Percentiles rank a stretch among this genome's conserved stretches.
phyloP scores from a whole-genome alignment of 2,797 vertebrate species.

The Hafferia zeledoni region DNA sequence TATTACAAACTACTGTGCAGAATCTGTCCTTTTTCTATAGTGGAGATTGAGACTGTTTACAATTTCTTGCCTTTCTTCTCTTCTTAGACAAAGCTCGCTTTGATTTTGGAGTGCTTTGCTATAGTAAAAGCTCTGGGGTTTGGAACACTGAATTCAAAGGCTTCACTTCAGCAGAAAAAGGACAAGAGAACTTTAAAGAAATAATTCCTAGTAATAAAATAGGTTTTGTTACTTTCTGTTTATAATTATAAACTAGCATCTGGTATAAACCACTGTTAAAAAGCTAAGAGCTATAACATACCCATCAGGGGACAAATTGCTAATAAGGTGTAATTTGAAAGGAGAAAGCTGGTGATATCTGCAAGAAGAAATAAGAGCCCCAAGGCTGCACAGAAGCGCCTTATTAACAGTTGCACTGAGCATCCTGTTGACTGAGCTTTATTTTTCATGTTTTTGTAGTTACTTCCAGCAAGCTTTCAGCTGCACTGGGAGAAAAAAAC shows the following conservation, averaged over 20 bases:
- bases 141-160: slow-evolving; percentile 7
- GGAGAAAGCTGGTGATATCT: neutral
- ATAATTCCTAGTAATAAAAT: neutral
- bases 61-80: neutral
- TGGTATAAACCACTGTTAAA: neutral
- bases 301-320: neutral
- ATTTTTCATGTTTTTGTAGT: neutral
- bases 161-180: neutral
- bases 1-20: neutral
- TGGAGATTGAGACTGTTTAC: neutral
- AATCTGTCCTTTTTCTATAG: neutral
- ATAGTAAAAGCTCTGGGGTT: slow-evolving; percentile 2
- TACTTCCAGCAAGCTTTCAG: neutral
- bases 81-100: neutral
- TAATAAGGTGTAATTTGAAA: slow-evolving; percentile 6
- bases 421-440: slow-evolving; percentile 4
- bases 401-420: neutral
- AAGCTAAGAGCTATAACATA: neutral
- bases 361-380: neutral
- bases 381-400: neutral
- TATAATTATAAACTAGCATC: neutral
- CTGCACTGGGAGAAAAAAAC: neutral
- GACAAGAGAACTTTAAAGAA: neutral
- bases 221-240: neutral
- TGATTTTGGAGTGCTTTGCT: slow-evolving; percentile 8